phyloP scores from a whole-genome alignment of 2,888 invertebrate species.

The Napeogenes inachia region DNA sequence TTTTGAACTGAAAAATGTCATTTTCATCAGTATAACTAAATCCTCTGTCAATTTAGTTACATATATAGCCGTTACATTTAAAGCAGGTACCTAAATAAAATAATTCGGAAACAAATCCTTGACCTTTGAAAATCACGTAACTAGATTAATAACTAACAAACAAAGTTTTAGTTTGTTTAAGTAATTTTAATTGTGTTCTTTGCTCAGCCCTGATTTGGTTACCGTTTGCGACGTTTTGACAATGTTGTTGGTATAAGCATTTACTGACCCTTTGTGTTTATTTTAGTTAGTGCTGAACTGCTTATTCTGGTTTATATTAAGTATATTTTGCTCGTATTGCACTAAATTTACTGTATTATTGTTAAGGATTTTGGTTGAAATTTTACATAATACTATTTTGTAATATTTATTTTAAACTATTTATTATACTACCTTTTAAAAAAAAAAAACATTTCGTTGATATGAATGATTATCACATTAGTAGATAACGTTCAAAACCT shows the following conservation, averaged over 20 bases:
- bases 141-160: neutral
- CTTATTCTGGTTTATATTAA: constrained; percentile 13
- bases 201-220: constrained; percentile 25
- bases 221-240: constrained; percentile 28
- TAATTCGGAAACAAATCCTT: neutral
- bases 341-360: neutral
- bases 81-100: neutral
- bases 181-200: constrained; percentile 18
- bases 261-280: constrained; percentile 31
- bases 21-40: too few relatives aligned
- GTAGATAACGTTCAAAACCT: too few relatives aligned
- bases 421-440: too few relatives aligned
- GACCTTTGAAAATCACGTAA: constrained; percentile 3
- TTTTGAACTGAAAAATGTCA: too few relatives aligned
- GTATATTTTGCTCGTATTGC: neutral
- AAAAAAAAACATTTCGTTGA: too few relatives aligned
- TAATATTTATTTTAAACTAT: too few relatives aligned
- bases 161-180: constrained; percentile 16
- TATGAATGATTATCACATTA: too few relatives aligned
- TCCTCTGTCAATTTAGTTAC: too few relatives aligned
- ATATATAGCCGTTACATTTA: too few relatives aligned
- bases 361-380: too few relatives aligned
- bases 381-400: too few relatives aligned
- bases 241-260: constrained; percentile 31
- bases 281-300: constrained; percentile 7